Evolutionary conservation across 2,797 vertebrate species (phyloP).

Genomic region (Neosalanx taihuensis): DNA sequence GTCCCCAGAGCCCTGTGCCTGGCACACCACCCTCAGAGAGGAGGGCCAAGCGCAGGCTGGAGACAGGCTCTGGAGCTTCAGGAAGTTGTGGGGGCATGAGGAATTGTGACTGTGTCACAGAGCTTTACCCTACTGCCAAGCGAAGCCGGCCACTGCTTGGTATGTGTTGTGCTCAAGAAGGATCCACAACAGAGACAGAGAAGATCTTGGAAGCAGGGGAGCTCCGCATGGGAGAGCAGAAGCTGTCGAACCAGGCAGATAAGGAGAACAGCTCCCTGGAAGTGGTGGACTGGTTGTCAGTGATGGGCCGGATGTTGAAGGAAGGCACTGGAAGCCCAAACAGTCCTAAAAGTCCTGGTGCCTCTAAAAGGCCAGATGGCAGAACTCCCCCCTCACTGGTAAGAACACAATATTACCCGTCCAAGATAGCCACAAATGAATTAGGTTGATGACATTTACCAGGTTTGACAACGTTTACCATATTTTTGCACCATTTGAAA

Average conservation of each 20-base stretch:
- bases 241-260: constrained; percentile 47
- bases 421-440: neutral
- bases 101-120: constrained; percentile 75
- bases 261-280: constrained; percentile 88
- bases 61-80: constrained; percentile 64
- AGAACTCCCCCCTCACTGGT: constrained; percentile 65
- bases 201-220: constrained; percentile 24
- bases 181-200: constrained; percentile 37
- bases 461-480: too few species aligned
- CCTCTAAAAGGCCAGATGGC: constrained; percentile 69
- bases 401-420: constrained; percentile 32
- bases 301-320: constrained; percentile 80
- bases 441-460: neutral
- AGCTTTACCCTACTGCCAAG: constrained; percentile 75
- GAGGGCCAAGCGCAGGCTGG: constrained; percentile 87
- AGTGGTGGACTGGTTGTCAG: constrained; percentile 84
- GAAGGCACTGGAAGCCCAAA: constrained; percentile 59
- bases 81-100: constrained; percentile 61
- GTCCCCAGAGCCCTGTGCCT: constrained; percentile 65
- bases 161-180: constrained; percentile 35
- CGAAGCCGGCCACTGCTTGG: constrained; percentile 55
- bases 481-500: neutral
- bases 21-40: constrained; percentile 67
- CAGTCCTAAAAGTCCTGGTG: constrained; percentile 60
- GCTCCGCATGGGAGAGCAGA: constrained; percentile 33